A percentile compares a stretch with the other conserved stretches of the same genome.
phyloP scores from a whole-genome alignment of 2,797 vertebrate species.

The Onychomys arenicola region DNA sequence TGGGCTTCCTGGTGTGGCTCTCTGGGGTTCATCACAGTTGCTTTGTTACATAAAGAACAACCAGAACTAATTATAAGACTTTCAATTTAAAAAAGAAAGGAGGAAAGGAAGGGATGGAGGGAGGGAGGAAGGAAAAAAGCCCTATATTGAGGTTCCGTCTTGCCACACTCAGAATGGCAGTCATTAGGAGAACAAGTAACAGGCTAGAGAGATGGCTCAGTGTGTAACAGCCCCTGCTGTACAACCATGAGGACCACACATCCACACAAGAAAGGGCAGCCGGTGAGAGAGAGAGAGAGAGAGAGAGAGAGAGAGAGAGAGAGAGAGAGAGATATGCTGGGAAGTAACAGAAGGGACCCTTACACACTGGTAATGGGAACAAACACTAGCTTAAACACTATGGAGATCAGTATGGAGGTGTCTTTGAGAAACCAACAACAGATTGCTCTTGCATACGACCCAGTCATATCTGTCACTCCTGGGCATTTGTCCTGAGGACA shows the following conservation, averaged over 20 bases:
- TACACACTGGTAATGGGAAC: neutral
- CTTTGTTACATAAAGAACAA: neutral
- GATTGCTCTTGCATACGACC: too few relatives aligned
- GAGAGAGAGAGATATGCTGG: neutral
- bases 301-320: too few relatives aligned
- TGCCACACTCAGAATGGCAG: neutral
- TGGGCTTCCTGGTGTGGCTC: neutral
- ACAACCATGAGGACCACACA: neutral
- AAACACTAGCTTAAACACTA: neutral
- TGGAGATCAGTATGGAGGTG: neutral
- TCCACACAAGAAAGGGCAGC: neutral
- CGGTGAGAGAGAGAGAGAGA: too few relatives aligned
- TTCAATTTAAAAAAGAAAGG: neutral
- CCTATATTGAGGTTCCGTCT: neutral
- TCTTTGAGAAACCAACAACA: neutral
- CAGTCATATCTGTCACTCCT: neutral
- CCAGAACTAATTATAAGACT: neutral
- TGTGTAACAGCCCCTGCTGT: neutral
- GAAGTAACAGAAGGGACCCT: neutral
- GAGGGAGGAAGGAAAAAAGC: neutral
- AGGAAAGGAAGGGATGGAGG: fast-evolving
- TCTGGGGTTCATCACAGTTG: neutral
- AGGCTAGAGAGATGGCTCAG: too few relatives aligned
- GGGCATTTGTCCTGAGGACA: neutral
- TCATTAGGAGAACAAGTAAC: neutral